Conservation (phyloP, 2,888 invertebrate species). For the Cosmorhoe ocellata region DNA sequence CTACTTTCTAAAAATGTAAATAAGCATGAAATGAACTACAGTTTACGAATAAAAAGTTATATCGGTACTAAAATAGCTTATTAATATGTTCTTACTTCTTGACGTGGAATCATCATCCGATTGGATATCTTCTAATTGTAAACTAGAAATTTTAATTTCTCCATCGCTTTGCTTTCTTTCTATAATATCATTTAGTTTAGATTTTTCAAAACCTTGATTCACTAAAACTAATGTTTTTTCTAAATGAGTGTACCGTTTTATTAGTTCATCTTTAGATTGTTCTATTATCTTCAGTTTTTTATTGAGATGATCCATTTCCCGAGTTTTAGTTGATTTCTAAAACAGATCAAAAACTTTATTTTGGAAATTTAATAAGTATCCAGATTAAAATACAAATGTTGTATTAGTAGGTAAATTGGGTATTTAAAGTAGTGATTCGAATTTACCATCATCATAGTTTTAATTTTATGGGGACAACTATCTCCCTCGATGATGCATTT, state of each 20-base stretch:
- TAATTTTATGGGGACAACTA: conserved; percentile 62
- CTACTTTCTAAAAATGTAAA: conserved; percentile 53
- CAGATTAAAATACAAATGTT: too few relatives aligned
- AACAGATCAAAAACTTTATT: conserved; percentile 2
- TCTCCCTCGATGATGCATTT: conserved; percentile 61
- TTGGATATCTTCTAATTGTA: conserved; percentile 59
- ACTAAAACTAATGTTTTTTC: conserved; percentile 62
- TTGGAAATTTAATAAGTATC: not conserved
- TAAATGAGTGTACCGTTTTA: conserved; percentile 56
- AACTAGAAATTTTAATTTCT: conserved; percentile 34
- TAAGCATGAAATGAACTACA: too few relatives aligned
- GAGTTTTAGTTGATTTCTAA: conserved; percentile 56
- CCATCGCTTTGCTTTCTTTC: conserved; percentile 33
- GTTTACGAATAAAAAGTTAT: too few relatives aligned
- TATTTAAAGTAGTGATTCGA: not conserved
- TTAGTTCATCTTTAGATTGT: conserved; percentile 51
- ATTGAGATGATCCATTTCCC: conserved; percentile 58
- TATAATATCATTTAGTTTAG: conserved; percentile 25
- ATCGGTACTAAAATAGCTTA: too few relatives aligned
- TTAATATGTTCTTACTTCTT: conserved; percentile 56
- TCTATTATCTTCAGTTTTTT: conserved; percentile 58
- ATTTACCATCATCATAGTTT: conserved; percentile 55
- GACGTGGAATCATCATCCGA: conserved; percentile 62
- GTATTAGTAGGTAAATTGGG: too few relatives aligned
- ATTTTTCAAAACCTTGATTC: conserved; percentile 61